Evolutionary conservation across 1,140 invertebrate species (phyloP), one percentile per base, ranked within the genome.

Genomic region (Procambarus virginalis): DNA sequence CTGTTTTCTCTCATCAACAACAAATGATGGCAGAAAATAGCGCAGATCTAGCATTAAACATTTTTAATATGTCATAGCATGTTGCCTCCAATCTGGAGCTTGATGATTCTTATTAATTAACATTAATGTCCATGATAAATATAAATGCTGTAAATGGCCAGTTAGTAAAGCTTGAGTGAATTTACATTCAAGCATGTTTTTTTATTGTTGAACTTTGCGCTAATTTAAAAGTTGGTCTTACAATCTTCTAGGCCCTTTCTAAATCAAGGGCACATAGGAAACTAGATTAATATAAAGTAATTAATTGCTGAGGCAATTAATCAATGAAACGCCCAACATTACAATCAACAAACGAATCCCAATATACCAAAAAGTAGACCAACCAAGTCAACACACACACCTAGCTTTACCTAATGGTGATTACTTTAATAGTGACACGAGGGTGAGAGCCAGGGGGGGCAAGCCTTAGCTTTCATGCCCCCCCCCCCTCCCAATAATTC

Each of bases 1-100:
- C 51, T 14, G 81, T 84, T 89, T 79, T 79, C 81, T 89, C 46
- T 89, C 81, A 78, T 79, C 49, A 84, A 34, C 20, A 51, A 48
- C 70, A 84, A 20, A 68, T 14, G 34, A 70, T 84, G 80, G 80
- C 46, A 86, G 55, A 75, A 51, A 86, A 46, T n/a, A 55, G 75
- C 20, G 70, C 77, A 10, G 5, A 4, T 14, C 51, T 14, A 64
- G 70, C 55, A 48, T 9, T 14, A 68, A 46, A 20, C 76, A 70
- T 68, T 70, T 84, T 64, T 64, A 64, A 4, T 85, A 20, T 85
- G 22, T 20, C 58, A 46, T 68, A 82, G 80, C 80, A 82, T 82
- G 80, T 82, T 64, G 51, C 79, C 55, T 48, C 17, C 49, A 51
- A 81, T 51, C 55, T 81, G 51, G 79, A 51, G 49, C 68, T 73